Evolutionary conservation across 2,888 invertebrate genomes (phyloP), one percentile per base, ranked within the genome.

Genomic region (Craniophora ligustri): DNA sequence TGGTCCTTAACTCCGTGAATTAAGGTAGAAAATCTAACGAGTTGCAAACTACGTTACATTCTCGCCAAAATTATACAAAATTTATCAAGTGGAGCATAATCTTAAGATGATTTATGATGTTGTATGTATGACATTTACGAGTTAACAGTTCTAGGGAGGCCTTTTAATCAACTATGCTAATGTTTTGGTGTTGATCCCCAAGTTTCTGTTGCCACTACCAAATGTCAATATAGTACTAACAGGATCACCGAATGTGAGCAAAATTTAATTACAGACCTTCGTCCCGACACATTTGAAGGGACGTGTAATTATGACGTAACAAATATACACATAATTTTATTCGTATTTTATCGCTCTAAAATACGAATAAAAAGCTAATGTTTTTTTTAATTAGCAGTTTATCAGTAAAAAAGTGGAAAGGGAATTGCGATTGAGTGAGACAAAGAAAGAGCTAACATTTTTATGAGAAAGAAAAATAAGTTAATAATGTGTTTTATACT

Each of bases 91-190:
- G 87, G 88, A 86, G 85, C 88, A 85, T 89, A 89, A 90, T 90
- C 89, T 90, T 89, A 85, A 89, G 91, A 92, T 93, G 92, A 93
- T 92, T 93, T 92, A 93, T 92, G 90, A 89, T 86, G 87, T 87
- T 83, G 86, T 87, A 89, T 84, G 84, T 85, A 84, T 91, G 92
- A 93, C 92, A 86, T 92, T 91, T 89, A 92, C 91, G 89, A 91
- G 87, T 89, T 91, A 89, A 91, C 92, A 88, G 84, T 84, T 82
- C 81, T 82, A 84, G 79, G 84, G 84, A 87, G 89, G 88, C 90
- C 89, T 92, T 92, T 91, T 92, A 92, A 92, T 92, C 92, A 92
- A 90, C 89, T 91, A 91, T 91, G 91, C 88, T 91, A 92, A 92
- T 92, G 91, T 89, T 67, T 86, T 88, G 88, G 85, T 87, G 89